Conservation (phyloP, 2,113 vertebrate species). For the Lota lota region DNA sequence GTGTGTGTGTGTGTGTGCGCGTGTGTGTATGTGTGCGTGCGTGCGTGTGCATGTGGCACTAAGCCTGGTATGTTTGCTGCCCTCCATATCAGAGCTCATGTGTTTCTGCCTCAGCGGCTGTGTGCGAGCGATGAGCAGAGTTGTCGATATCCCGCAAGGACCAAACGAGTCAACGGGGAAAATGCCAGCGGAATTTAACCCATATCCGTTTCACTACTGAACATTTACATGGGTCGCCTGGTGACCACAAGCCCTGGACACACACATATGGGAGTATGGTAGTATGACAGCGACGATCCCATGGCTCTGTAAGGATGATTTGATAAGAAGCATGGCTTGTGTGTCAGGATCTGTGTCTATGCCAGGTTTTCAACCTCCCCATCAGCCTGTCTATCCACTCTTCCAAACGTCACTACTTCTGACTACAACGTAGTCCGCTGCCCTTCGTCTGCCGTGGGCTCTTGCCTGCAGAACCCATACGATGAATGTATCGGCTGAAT, state of each 20-base stretch:
- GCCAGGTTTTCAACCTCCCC: no score
- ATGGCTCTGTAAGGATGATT: no score
- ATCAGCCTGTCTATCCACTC: no score
- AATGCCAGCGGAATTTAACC: neutral
- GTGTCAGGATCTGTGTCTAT: no score
- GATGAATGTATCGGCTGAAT: no score
- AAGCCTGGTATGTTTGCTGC: conserved; percentile 1
- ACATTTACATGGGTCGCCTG: neutral
- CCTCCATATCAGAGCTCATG: neutral
- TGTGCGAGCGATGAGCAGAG: neutral
- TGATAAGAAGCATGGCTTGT: no score
- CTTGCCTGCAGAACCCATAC: no score
- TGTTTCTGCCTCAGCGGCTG: conserved; percentile 2
- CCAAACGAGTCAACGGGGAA: conserved; percentile 6
- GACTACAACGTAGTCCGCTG: no score
- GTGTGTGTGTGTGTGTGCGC: neutral
- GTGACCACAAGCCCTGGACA: neutral
- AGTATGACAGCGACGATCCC: no score
- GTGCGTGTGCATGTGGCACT: neutral
- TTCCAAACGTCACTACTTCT: no score
- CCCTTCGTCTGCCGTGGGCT: no score
- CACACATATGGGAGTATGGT: no score
- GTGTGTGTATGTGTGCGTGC: neutral
- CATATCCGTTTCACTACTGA: neutral
- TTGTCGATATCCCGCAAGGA: neutral